A percentile compares a stretch with the other conserved stretches of the same genome.
Evolutionary conservation across 2,797 vertebrate species (phyloP).

Genomic region (Ispidina lecontei): DNA sequence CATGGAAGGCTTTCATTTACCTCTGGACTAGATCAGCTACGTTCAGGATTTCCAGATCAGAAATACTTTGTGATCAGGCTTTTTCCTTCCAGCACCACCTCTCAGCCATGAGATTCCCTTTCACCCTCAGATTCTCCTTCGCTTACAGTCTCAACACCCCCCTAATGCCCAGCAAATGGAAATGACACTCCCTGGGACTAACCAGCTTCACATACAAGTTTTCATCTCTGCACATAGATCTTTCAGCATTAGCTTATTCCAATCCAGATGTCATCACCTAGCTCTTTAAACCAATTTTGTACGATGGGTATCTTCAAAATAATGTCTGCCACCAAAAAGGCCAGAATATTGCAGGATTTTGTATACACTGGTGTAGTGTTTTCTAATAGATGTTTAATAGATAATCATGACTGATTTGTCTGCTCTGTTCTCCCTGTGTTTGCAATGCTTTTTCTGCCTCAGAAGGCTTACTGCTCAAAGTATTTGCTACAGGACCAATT

Average conservation of each 20-base stretch:
- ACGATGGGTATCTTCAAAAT: neutral
- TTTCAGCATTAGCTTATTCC: neutral
- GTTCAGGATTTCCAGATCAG: slow-evolving; percentile 8
- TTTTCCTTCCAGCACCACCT: neutral
- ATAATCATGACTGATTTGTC: neutral
- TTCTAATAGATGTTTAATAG: neutral
- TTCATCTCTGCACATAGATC: neutral
- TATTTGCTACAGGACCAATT: neutral
- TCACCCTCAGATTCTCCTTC: neutral
- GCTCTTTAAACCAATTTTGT: neutral
- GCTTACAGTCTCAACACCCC: neutral
- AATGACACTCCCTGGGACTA: neutral
- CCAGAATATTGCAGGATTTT: neutral
- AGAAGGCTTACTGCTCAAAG: neutral
- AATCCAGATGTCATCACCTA: neutral
- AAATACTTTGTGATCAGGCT: neutral
- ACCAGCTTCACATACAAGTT: neutral
- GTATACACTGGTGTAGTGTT: neutral
- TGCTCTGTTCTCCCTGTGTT: neutral
- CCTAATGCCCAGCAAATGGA: neutral
- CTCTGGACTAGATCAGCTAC: neutral
- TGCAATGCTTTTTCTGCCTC: neutral
- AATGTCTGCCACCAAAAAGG: neutral
- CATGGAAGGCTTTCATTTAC: slow-evolving; percentile 2
- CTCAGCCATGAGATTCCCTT: neutral